These are phyloP conservation scores for Bombylius major DNA, from an alignment of 2,888 invertebrate genomes.

Conservation along the genomic window DNA sequence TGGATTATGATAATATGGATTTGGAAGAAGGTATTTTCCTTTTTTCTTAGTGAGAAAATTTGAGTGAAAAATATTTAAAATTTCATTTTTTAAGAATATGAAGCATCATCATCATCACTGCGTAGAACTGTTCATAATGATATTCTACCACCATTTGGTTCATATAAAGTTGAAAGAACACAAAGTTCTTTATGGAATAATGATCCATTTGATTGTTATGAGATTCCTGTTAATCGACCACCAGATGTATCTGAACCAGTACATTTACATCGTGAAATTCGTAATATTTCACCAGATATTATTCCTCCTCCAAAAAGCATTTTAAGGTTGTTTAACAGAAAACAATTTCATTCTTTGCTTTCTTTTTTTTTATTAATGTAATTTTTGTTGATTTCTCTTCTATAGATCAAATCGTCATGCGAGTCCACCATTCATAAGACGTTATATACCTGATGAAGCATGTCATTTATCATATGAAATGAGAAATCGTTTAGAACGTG, in stretches of 20 bases:
- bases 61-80: background rate
- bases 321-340: constrained; percentile 8
- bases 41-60: background rate
- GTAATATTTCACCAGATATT: constrained; percentile 24
- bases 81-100: constrained; percentile 14
- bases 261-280: constrained; percentile 22
- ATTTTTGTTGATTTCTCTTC: background rate
- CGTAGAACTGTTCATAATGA: constrained; percentile 30
- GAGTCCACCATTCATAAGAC: constrained; percentile 22
- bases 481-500: constrained; percentile 30
- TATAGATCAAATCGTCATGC: constrained; percentile 11
- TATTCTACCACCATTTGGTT: constrained; percentile 12
- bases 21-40: constrained; percentile 26
- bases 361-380: background rate
- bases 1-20: constrained; percentile 35
- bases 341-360: background rate
- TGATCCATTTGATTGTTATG: constrained; percentile 34
- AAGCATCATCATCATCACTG: constrained; percentile 20
- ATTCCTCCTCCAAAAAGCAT: constrained; percentile 20
- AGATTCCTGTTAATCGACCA: constrained; percentile 18
- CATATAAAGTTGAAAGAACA: constrained; percentile 4
- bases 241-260: constrained; percentile 8
- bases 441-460: constrained; percentile 22
- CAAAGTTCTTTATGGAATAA: constrained; percentile 8
- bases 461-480: constrained; percentile 33